Base-by-base conservation (phyloP, 2,888 invertebrate species). In the Tinea pellionella region DNA sequence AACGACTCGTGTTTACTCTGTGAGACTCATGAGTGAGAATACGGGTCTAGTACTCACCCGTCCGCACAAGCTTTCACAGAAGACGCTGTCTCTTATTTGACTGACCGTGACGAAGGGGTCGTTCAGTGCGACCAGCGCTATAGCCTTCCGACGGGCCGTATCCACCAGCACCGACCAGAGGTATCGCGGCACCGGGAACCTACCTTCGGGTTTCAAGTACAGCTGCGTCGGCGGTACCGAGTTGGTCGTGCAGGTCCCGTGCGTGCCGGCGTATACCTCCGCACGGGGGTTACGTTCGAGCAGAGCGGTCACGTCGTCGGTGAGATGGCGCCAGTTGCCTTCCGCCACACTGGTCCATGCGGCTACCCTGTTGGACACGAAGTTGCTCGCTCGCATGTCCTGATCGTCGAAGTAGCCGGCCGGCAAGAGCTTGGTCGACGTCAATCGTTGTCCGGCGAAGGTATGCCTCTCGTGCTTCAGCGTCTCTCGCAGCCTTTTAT, bases 31-130 rank as follows among this genome's bases (percentile, higher is more conserved):
- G n/a, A 24, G 24, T 24, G 24, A 24, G 6, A 24, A 24, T 3
- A 24, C 6, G 24, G 6, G 24, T 3, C 24, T 7, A 30, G 12
- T 42, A 15, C 16, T 47, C 16, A 74, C 71, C 61, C 70, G 65
- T 12, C 69, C 68, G 70, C 88, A 88, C 61, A 66, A 65, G 71
- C 85, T 84, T 61, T 75, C 78, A 67, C 88, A 88, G 68, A 80
- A 77, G 66, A 79, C 80, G 0, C 77, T 66, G n/a, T 67, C 75
- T 61, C 77, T 70, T 19, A 86, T 65, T 72, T 85, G 86, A 70
- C 85, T 82, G 58, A 86, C 80, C 1, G 83, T 69, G 65, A 86
- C 79, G 65, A 80, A 76, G 56, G 88, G 88, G 63, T 87, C 83
- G 73, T 86, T 84, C 0, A 86, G 69, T 63, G 84, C 63, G 62